Percentiles rank a stretch among this genome's conserved stretches.
phyloP scores from a whole-genome alignment of 2,888 invertebrate genomes.

The Drosophila hamatofila region DNA sequence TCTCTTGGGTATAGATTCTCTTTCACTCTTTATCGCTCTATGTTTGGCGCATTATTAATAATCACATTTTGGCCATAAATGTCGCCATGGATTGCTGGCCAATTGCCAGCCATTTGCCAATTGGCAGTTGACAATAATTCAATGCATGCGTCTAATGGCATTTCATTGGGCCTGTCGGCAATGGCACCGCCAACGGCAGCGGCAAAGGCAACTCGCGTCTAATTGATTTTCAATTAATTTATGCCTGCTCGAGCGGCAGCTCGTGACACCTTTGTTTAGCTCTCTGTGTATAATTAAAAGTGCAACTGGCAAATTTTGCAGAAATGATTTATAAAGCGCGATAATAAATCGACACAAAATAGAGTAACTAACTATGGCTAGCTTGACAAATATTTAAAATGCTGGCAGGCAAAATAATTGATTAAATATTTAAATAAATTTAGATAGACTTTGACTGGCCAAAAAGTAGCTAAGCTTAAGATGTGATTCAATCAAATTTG shows the following conservation, averaged over 20 bases:
- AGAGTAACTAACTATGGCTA: conserved; percentile 1
- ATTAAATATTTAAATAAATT: not conserved
- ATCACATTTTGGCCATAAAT: conserved; percentile 73
- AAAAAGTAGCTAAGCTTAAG: not conserved
- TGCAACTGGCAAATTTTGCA: conserved; percentile 45
- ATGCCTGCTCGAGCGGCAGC: conserved; percentile 51
- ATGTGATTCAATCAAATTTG: not conserved
- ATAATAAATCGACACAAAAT: conserved; percentile 83
- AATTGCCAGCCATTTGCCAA: conserved; percentile 76
- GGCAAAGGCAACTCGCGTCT: conserved; percentile 38
- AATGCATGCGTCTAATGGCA: conserved; percentile 62
- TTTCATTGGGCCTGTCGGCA: conserved; percentile 42
- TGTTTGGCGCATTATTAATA: conserved; percentile 58
- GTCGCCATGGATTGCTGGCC: conserved; percentile 76
- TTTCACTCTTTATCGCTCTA: not conserved
- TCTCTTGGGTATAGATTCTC: not conserved
- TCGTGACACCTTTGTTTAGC: conserved; percentile 72
- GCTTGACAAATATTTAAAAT: not conserved
- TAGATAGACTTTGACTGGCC: not conserved
- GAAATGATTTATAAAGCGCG: conserved; percentile 82
- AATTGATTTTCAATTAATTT: conserved; percentile 82
- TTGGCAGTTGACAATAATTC: conserved; percentile 79
- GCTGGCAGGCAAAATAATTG: not conserved
- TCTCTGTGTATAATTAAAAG: conserved; percentile 66
- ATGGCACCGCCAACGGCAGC: conserved; percentile 20